Evolutionary conservation across 1,140 invertebrate genomes (phyloP).

Genomic region (Paralvinella palmiformis): DNA sequence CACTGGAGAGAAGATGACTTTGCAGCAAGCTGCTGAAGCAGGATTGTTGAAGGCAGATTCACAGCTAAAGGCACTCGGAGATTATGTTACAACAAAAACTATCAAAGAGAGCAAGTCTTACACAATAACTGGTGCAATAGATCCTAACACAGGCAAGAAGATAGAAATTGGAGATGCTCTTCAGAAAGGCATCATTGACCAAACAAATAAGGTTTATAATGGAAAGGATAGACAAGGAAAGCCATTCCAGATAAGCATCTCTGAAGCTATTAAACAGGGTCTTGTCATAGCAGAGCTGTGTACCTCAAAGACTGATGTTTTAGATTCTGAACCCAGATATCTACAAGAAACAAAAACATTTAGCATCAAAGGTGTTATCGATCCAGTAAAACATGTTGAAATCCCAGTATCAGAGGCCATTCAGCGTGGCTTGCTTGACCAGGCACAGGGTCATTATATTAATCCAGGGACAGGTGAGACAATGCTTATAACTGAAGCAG

Average conservation of each 20-base stretch:
- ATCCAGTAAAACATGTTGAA: slow-evolving; percentile 52
- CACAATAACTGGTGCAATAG: slow-evolving; percentile 13
- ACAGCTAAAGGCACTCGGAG: slow-evolving; percentile 71
- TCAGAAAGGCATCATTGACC: slow-evolving; percentile 32
- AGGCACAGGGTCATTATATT: slow-evolving; percentile 68
- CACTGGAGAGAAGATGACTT: slow-evolving; percentile 33
- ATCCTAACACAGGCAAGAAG: slow-evolving; percentile 15
- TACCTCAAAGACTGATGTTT: slow-evolving; percentile 21
- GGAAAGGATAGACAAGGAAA: slow-evolving; percentile 69
- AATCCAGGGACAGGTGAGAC: slow-evolving; percentile 69
- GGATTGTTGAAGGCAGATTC: slow-evolving; percentile 71
- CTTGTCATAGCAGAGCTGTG: slow-evolving; percentile 34
- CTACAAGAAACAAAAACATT: slow-evolving; percentile 45
- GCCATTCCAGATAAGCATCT: slow-evolving; percentile 34
- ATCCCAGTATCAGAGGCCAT: slow-evolving; percentile 75
- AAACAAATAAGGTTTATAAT: slow-evolving; percentile 56
- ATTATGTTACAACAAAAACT: slow-evolving; percentile 71
- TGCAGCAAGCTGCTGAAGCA: slow-evolving; percentile 73
- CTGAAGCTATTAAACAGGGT: slow-evolving; percentile 22
- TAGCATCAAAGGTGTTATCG: slow-evolving; percentile 61
- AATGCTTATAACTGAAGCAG: slow-evolving; percentile 75
- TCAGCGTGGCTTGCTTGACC: slow-evolving; percentile 73
- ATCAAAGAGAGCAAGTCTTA: background rate
- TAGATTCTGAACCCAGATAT: slow-evolving; percentile 28
- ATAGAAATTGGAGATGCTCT: slow-evolving; percentile 23